Base-by-base conservation (phyloP, 1,140 invertebrate species). In the Drosophila punjabiensis region DNA sequence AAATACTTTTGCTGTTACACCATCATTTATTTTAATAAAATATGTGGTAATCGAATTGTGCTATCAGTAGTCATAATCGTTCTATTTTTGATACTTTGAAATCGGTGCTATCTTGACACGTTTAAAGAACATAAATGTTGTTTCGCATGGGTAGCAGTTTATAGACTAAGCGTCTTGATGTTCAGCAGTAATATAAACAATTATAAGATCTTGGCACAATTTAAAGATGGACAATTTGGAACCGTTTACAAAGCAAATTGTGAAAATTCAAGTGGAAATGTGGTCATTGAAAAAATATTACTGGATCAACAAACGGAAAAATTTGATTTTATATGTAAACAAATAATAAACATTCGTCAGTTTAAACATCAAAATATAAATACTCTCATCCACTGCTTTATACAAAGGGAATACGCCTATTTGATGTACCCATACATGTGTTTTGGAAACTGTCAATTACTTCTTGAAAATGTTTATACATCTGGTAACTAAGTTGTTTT, bases 311-410 rank as follows among this genome's bases (percentile, higher is more conserved):
- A 94, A 30, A 93, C 92, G 66, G 95, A 95, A 83, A 96, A 95
- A 78, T 93, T 95, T 24, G 94, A 94, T 87, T 94, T 95, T 66
- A 94, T 97, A 68, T 95, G 96, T 93, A 95, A 97, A 94, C 97
- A 98, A 93, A 95, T 97, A 43, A 92, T 95, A 56, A 95, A 96
- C 13, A 95, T 96, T 45, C 95, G 95, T 64, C 96, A 97, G 85
- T 93, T 98, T n/a, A 95, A 96, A 61, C 97, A 98, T 93, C 94
- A 95, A 32, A 97, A 98, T 93, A 95, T 98, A 59, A 93, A 98
- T 35, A 95, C 95, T 50, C 96, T 96, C 82, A 93, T 96, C 64
- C 95, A 95, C 56, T 95, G 96, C 41, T 98, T 98, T 94, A 95
- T 97, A 2, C 94, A 94, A 77, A 95, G 95, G 11, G 94, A 95